phyloP scores from a whole-genome alignment of 2,888 invertebrate genomes.

The Xestia c-nigrum region DNA sequence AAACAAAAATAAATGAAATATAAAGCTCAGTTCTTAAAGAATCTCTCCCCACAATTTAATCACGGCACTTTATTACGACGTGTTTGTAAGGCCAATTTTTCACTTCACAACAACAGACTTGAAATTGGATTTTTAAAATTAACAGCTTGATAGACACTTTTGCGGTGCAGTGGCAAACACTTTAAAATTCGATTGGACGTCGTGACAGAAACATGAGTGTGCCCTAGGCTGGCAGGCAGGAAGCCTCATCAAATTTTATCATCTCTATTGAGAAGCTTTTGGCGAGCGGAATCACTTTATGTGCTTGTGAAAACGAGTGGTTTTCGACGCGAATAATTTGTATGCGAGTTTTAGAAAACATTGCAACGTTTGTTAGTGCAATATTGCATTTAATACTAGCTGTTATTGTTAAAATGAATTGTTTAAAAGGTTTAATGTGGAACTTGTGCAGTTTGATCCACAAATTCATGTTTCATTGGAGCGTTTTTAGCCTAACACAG shows the following conservation, averaged over 20 bases:
- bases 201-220: constrained; percentile 81
- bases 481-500: constrained; percentile 25
- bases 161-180: constrained; percentile 65
- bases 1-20: neutral
- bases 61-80: constrained; percentile 22
- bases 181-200: constrained; percentile 73
- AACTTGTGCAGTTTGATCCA: neutral
- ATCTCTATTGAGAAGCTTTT: constrained; percentile 85
- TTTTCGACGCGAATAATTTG: constrained; percentile 34
- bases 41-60: constrained; percentile 29
- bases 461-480: neutral
- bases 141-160: constrained; percentile 62
- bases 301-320: constrained; percentile 69
- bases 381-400: constrained; percentile 2
- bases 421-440: neutral
- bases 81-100: constrained; percentile 53
- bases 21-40: neutral
- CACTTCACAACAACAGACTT: constrained; percentile 45
- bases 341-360: neutral
- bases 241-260: constrained; percentile 86
- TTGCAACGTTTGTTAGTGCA: constrained; percentile 23
- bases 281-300: constrained; percentile 78
- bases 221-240: constrained; percentile 69
- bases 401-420: constrained; percentile 13
- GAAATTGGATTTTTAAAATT: constrained; percentile 65